phyloP scores from a whole-genome alignment of 2,888 invertebrate species.

The Phasia obesa region DNA sequence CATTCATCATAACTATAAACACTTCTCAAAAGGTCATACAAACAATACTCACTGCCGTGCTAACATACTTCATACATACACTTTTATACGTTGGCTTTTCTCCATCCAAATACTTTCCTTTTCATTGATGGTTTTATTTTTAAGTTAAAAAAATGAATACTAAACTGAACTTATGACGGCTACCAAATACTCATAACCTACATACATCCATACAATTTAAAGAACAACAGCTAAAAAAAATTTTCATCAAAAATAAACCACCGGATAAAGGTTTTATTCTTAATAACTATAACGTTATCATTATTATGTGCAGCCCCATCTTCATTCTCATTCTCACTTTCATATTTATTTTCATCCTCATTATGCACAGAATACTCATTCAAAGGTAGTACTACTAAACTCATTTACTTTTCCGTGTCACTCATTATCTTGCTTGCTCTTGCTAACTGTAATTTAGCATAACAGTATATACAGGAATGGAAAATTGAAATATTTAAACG shows the following conservation, averaged over 20 bases:
- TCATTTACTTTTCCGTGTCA: neutral
- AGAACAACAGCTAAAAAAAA: neutral
- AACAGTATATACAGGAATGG: neutral
- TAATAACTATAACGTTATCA: constrained; percentile 21
- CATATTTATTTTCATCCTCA: no score
- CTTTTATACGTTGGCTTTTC: neutral
- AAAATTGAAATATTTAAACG: no score
- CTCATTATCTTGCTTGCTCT: neutral
- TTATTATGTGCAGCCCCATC: neutral
- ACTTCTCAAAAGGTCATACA: constrained; percentile 29
- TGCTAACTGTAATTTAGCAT: constrained; percentile 38
- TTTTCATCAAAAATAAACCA: constrained; percentile 8
- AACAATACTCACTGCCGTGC: neutral
- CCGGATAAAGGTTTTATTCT: constrained; percentile 23
- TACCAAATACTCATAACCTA: constrained; percentile 16
- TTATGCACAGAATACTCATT: no score
- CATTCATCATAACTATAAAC: neutral
- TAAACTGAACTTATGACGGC: constrained; percentile 1
- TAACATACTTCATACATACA: neutral
- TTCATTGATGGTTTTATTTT: constrained; percentile 2
- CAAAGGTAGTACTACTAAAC: no score
- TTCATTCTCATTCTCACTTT: constrained; percentile 2
- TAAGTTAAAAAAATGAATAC: constrained; percentile 1
- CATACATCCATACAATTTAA: no score
- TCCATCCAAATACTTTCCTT: neutral